Conservation (phyloP, 2,888 invertebrate genomes). For the Scrobipalpa costella region DNA sequence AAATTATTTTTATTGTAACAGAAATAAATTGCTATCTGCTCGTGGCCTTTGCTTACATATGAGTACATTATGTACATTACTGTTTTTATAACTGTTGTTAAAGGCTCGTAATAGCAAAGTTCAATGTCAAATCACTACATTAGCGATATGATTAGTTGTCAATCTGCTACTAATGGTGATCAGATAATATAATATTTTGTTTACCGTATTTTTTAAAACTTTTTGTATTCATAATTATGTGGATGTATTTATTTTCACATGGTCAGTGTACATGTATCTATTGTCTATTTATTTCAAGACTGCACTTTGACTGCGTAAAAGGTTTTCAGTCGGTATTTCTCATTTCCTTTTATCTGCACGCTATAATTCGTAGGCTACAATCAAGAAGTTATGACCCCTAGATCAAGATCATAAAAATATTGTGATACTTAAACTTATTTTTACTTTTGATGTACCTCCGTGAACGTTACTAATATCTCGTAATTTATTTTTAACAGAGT, state of each 20-base stretch:
- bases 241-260: too few relatives aligned
- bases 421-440: too few relatives aligned
- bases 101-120: constrained; percentile 18
- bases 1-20: not conserved
- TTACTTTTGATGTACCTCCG: too few relatives aligned
- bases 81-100: not conserved
- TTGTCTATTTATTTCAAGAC: too few relatives aligned
- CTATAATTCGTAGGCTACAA: too few relatives aligned
- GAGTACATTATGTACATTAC: not conserved
- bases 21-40: not conserved
- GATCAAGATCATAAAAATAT: too few relatives aligned
- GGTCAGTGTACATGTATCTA: too few relatives aligned
- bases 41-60: not conserved
- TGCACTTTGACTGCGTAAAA: too few relatives aligned
- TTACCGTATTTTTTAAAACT: not conserved
- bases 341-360: too few relatives aligned
- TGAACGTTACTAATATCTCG: too few relatives aligned
- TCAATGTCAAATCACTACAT: constrained; percentile 35
- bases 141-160: not conserved
- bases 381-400: too few relatives aligned
- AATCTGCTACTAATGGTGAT: not conserved
- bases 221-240: not conserved
- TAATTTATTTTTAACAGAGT: not conserved
- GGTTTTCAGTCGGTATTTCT: too few relatives aligned
- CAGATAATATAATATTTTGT: not conserved